Conservation (phyloP, 1,140 invertebrate species). For the Calliphora vicina region DNA sequence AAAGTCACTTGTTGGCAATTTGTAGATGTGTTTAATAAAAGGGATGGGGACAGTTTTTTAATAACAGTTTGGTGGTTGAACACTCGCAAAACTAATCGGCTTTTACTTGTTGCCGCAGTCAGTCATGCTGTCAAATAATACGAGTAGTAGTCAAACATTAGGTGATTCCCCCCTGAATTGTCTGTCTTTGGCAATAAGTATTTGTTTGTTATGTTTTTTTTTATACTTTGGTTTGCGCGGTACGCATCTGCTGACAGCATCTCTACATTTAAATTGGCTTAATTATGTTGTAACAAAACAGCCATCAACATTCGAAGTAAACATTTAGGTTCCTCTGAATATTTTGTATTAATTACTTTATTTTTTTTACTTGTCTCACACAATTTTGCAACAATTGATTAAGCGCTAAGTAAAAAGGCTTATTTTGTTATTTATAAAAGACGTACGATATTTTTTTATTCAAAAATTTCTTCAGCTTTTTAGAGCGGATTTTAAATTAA, state of each 20-base stretch:
- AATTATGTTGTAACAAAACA: neutral
- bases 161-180: neutral
- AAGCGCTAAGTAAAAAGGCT: too few species aligned
- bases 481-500: too few species aligned
- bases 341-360: neutral
- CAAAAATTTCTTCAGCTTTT: too few species aligned
- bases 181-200: neutral
- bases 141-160: neutral
- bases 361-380: neutral
- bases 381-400: too few species aligned
- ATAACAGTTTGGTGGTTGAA: neutral
- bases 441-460: too few species aligned
- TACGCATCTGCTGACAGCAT: neutral
- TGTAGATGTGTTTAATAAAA: neutral
- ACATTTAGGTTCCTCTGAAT: neutral
- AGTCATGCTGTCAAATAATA: neutral
- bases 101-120: slow-evolving; percentile 9
- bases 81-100: slow-evolving; percentile 9
- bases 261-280: neutral
- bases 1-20: slow-evolving; percentile 3
- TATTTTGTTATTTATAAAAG: too few species aligned
- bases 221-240: too few species aligned
- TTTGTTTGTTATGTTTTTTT: neutral
- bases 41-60: neutral
- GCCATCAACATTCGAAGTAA: neutral